Evolutionary conservation across 2,797 vertebrate genomes (phyloP).

Genomic region (Halcyon badia): DNA sequence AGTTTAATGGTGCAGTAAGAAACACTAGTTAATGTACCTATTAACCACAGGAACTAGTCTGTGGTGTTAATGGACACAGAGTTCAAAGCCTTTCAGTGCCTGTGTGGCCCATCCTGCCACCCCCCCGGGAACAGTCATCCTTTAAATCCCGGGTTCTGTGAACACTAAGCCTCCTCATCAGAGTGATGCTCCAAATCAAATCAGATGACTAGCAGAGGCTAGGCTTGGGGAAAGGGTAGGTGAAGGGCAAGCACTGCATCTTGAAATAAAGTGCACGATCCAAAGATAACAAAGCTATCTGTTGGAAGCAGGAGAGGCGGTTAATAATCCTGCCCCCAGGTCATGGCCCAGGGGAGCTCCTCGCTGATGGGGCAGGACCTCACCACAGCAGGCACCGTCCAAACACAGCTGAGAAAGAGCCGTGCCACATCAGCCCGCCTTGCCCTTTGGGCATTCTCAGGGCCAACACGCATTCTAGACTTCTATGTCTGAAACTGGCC

Average conservation of each 20-base stretch:
- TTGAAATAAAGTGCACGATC: neutral
- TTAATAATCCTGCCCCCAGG: neutral
- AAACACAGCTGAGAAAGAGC: neutral
- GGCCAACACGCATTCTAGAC: neutral
- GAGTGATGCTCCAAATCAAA: neutral
- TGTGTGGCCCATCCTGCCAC: neutral
- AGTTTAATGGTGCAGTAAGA: neutral
- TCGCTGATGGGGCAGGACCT: neutral
- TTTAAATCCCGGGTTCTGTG: accelerated
- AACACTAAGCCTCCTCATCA: neutral
- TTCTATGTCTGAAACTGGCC: neutral
- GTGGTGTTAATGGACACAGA: neutral
- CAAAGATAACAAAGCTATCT: neutral
- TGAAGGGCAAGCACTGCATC: neutral
- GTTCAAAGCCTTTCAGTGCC: neutral
- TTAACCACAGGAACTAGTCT: neutral
- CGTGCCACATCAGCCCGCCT: accelerated
- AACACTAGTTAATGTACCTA: neutral
- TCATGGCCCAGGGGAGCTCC: neutral
- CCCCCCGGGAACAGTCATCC: neutral
- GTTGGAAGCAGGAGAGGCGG: neutral
- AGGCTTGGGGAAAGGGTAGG: neutral
- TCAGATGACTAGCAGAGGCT: neutral
- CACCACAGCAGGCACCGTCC: neutral
- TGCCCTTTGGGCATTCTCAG: accelerated